These are phyloP conservation scores for Epizoanthus illoricatus DNA, from an alignment of 92 coral and sea anemone genomes.

Conservation along the genomic window DNA sequence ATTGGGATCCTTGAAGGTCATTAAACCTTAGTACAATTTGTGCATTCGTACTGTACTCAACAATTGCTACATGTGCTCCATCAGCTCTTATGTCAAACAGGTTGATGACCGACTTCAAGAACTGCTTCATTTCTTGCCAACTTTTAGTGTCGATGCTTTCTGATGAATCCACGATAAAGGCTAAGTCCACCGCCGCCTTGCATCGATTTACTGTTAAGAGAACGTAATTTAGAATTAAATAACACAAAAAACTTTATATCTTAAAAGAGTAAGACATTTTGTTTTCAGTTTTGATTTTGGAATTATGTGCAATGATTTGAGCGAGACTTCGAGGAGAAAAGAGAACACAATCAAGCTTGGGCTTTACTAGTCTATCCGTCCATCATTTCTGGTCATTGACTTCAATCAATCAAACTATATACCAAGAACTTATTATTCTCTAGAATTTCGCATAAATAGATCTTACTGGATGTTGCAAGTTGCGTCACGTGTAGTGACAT, in stretches of 20 bases:
- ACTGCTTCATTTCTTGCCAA: slow-evolving; percentile 19
- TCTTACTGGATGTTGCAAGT: slow-evolving; percentile 33
- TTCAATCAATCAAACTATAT: no score
- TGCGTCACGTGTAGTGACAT: slow-evolving; percentile 1
- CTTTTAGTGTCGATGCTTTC: slow-evolving; percentile 5
- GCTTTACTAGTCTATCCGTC: no score
- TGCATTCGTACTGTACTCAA: slow-evolving; percentile 21
- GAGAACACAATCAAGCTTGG: no score
- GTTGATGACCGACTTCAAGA: slow-evolving; percentile 11
- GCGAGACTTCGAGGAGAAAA: no score
- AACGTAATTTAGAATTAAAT: not conserved
- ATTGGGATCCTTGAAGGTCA: not conserved
- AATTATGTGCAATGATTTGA: no score
- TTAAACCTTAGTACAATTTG: slow-evolving; percentile 27
- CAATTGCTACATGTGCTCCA: slow-evolving; percentile 19
- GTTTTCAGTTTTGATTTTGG: no score
- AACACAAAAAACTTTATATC: not conserved
- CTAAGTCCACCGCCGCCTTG: slow-evolving; percentile 13
- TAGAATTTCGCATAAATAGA: not conserved
- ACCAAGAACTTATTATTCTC: no score
- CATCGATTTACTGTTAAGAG: slow-evolving; percentile 25
- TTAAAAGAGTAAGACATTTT: no score
- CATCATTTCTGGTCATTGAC: no score
- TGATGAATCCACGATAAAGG: slow-evolving; percentile 18
- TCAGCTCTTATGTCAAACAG: slow-evolving; percentile 14